Base-by-base conservation (phyloP, 2,797 vertebrate genomes). In the Eulemur rubriventer region DNA sequence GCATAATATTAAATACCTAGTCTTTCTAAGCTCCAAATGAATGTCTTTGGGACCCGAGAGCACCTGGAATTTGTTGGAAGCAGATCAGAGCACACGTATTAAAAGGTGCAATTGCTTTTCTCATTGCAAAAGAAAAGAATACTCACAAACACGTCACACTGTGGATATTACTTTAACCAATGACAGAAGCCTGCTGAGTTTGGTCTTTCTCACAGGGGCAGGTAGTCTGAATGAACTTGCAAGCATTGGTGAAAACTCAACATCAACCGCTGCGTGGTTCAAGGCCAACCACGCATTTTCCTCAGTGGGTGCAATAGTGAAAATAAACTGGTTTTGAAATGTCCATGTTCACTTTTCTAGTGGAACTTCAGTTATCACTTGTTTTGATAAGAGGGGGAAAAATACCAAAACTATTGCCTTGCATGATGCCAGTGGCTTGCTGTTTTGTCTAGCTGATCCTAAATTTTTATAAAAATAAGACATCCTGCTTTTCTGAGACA, bases 351-450 rank as follows among this genome's bases (percentile, higher is more conserved):
- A 97, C 89, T 98, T 96, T 98, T 98, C 97, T 97, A 98, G 41
- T 95, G 96, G 95, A 96, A 82, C 91, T 98, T 98, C 84, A 70
- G 89, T 98, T 98, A 95, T 93, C 97, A 97, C 96, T 96, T 95
- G 96, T 93, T 98, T 98, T 97, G 97, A 89, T 97, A 84, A 63
- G 90, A 97, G 88, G 83, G 92, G 72, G 57, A 70, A 79, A 96
- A 84, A 98, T 98, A 97, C 96, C 97, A 96, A 98, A 98, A 96
- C 97, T 93, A 73, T 96, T 97, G 94, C 95, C 98, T 98, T 98
- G 98, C 98, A 98, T 98, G 98, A 97, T 96, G 96, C 98, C 97
- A 97, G 97, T 89, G 97, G 97, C 98, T 97, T 98, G 97, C 98
- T 98, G 85, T 98, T 98, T 96, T 98, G 94, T 98, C 95, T 97